Conservation (phyloP, 2,113 vertebrate genomes). For the Tichodroma muraria region DNA sequence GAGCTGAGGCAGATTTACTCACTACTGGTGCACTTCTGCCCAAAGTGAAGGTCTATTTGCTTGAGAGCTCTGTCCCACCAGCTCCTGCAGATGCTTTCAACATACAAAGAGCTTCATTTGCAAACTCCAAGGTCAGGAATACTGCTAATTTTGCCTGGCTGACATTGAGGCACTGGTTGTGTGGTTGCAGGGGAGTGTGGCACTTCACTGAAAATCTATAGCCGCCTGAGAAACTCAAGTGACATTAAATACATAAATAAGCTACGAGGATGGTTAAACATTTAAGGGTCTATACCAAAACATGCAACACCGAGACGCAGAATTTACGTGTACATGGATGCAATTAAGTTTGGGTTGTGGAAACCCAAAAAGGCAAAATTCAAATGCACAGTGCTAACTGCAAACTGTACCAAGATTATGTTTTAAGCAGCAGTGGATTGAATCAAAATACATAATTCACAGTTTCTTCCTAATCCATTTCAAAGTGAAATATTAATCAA, state of each 20-base stretch:
- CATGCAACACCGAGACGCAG: not conserved
- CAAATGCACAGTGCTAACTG: not conserved
- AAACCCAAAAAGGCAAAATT: not conserved
- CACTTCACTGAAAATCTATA: not conserved
- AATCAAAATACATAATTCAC: constrained; percentile 29
- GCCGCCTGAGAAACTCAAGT: not conserved
- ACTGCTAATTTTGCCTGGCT: not conserved
- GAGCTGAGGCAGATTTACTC: not conserved
- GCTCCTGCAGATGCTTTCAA: not conserved
- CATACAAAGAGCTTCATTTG: not conserved
- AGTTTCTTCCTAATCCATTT: constrained; percentile 34
- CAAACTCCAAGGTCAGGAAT: not conserved
- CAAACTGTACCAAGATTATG: not conserved
- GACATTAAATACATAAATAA: not conserved
- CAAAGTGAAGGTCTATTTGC: not conserved
- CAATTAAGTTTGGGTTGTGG: not conserved
- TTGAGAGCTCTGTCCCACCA: not conserved
- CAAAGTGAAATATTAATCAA: constrained; percentile 56
- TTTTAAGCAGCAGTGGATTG: not conserved
- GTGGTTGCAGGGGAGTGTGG: not conserved
- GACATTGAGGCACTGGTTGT: accelerated
- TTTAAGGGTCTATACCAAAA: not conserved
- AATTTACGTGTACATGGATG: not conserved
- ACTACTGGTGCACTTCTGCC: not conserved
- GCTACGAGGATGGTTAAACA: not conserved